Conservation (phyloP, 2,113 vertebrate species). For the Macroglossus sobrinus region DNA sequence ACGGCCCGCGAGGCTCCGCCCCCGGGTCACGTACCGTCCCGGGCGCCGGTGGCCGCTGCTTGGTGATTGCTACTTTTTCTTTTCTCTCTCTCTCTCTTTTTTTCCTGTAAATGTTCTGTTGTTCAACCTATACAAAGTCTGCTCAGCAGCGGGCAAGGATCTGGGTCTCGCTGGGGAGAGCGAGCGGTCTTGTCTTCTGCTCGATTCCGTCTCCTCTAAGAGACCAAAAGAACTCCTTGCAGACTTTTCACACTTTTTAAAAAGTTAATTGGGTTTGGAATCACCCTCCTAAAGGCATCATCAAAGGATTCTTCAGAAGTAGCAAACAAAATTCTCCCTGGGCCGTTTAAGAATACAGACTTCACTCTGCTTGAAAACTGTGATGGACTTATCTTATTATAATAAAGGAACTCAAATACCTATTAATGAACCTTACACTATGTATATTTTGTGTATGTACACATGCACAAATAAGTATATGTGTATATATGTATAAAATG, state of each 20-base stretch:
- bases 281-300: background rate
- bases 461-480: background rate
- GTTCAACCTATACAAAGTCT: background rate
- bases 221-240: background rate
- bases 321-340: background rate
- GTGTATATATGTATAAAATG: background rate
- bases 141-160: background rate
- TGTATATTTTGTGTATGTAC: background rate
- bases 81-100: background rate
- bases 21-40: slow-evolving; percentile 73
- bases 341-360: background rate
- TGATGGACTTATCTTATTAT: background rate
- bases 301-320: slow-evolving; percentile 50
- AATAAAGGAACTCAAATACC: background rate
- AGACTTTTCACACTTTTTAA: background rate
- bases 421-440: background rate
- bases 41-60: background rate
- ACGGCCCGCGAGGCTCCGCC: slow-evolving; percentile 74
- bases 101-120: background rate
- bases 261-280: slow-evolving; percentile 37
- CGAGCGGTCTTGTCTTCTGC: background rate
- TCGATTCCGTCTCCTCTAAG: background rate
- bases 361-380: background rate
- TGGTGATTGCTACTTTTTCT: background rate
- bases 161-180: background rate